A percentile compares a stretch with the other conserved stretches of the same genome.
phyloP scores from a whole-genome alignment of 2,888 invertebrate species.

The Parnassius orleans region DNA sequence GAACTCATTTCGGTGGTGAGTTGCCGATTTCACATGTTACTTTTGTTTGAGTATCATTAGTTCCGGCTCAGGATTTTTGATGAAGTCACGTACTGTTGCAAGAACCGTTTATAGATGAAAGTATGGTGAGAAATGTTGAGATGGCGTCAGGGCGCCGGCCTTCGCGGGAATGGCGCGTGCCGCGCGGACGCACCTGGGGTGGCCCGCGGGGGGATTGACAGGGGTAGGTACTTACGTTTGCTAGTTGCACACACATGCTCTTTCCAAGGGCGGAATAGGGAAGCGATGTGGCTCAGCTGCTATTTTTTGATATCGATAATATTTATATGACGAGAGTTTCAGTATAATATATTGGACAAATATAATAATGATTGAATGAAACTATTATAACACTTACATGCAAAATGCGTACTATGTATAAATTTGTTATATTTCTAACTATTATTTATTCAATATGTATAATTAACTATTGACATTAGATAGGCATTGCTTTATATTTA shows the following conservation, averaged over 20 bases:
- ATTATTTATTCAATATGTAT: too few species aligned
- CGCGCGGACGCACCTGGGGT: conserved; percentile 75
- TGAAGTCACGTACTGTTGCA: conserved; percentile 50
- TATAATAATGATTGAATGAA: neutral
- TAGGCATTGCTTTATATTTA: too few species aligned
- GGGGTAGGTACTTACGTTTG: conserved; percentile 79
- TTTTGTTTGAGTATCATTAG: conserved; percentile 55
- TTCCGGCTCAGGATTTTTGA: conserved; percentile 42
- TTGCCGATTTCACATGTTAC: conserved; percentile 66
- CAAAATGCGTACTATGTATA: too few species aligned
- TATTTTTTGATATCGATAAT: conserved; percentile 15
- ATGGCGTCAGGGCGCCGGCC: conserved; percentile 76
- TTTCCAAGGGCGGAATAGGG: conserved; percentile 70
- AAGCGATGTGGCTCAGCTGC: conserved; percentile 46
- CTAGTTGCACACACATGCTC: conserved; percentile 80
- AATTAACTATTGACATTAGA: too few species aligned
- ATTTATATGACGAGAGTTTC: neutral
- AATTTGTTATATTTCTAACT: too few species aligned
- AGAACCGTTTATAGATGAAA: conserved; percentile 42
- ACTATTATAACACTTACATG: too few species aligned
- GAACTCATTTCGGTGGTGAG: conserved; percentile 76
- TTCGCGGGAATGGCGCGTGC: conserved; percentile 78
- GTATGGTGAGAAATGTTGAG: conserved; percentile 46
- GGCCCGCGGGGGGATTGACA: conserved; percentile 72
- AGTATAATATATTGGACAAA: neutral